These are phyloP conservation scores for Gonocerus acuteangulatus DNA, from an alignment of 2,888 invertebrate species.

Conservation along the genomic window DNA sequence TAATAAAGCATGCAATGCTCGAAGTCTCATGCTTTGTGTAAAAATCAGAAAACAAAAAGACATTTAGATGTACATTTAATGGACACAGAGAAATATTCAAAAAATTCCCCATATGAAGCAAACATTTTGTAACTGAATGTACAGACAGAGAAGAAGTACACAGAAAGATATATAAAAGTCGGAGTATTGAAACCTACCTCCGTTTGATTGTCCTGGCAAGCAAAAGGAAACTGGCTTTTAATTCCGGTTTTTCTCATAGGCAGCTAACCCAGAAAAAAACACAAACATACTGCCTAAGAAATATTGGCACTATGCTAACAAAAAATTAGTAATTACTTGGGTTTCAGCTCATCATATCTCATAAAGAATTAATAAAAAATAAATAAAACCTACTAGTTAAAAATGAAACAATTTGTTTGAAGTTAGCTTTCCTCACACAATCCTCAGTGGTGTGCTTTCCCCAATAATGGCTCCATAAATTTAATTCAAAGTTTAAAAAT, in stretches of 20 bases:
- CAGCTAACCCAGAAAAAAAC: constrained; percentile 36
- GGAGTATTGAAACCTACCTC: constrained; percentile 48
- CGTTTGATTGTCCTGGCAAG: constrained; percentile 57
- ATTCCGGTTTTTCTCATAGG: constrained; percentile 36
- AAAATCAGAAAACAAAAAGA: not conserved
- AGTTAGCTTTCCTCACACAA: no score
- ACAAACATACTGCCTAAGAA: constrained; percentile 32
- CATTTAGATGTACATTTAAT: not conserved
- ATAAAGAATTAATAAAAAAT: not conserved
- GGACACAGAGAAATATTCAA: no score
- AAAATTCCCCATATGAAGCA: no score
- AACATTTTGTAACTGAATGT: no score
- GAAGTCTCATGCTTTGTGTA: not conserved
- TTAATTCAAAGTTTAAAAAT: no score
- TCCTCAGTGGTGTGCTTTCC: no score
- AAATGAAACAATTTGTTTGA: no score
- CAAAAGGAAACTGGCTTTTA: constrained; percentile 57
- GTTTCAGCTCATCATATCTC: constrained; percentile 4
- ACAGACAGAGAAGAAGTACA: constrained; percentile 1
- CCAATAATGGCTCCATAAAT: no score
- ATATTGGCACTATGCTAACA: constrained; percentile 20
- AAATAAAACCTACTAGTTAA: constrained; percentile 3
- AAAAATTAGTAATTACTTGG: constrained; percentile 13
- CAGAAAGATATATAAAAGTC: constrained; percentile 1
- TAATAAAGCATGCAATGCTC: not conserved